These are phyloP conservation scores for Lepidocyrtoides sp. DNA, from an alignment of 2,888 invertebrate species.

Conservation along the genomic window DNA sequence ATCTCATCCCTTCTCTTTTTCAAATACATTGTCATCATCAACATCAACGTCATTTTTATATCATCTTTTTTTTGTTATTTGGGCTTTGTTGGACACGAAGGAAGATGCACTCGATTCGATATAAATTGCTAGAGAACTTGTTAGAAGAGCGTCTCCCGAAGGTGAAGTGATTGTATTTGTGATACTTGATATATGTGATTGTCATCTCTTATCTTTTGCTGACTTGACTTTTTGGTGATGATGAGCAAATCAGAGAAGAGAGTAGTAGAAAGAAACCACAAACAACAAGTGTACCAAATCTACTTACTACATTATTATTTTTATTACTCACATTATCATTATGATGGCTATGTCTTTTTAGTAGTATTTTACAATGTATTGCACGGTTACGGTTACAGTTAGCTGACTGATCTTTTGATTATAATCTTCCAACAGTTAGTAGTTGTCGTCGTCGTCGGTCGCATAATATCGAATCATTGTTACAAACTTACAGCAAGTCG, in stretches of 20 bases:
- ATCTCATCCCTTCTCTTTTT: conserved; percentile 69
- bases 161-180: conserved; percentile 66
- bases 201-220: conserved; percentile 36
- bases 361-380: neutral
- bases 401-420: neutral
- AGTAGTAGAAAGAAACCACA: too few species aligned
- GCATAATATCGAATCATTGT: neutral
- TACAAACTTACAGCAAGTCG: neutral
- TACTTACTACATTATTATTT: conserved; percentile 33
- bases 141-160: conserved; percentile 42
- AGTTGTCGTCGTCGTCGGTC: too few species aligned
- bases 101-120: conserved; percentile 39
- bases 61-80: conserved; percentile 26
- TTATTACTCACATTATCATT: conserved; percentile 50
- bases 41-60: conserved; percentile 35
- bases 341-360: conserved; percentile 19
- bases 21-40: conserved; percentile 33
- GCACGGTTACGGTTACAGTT: neutral
- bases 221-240: conserved; percentile 19
- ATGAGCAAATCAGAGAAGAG: conserved; percentile 66
- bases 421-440: neutral
- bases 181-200: conserved; percentile 50
- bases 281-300: conserved; percentile 23
- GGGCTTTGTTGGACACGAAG: conserved; percentile 19
- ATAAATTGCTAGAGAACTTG: neutral